A percentile compares a stretch with the other conserved stretches of the same genome.
Evolutionary conservation across 2,888 invertebrate genomes (phyloP).

Genomic region (Zelleria hepariella): DNA sequence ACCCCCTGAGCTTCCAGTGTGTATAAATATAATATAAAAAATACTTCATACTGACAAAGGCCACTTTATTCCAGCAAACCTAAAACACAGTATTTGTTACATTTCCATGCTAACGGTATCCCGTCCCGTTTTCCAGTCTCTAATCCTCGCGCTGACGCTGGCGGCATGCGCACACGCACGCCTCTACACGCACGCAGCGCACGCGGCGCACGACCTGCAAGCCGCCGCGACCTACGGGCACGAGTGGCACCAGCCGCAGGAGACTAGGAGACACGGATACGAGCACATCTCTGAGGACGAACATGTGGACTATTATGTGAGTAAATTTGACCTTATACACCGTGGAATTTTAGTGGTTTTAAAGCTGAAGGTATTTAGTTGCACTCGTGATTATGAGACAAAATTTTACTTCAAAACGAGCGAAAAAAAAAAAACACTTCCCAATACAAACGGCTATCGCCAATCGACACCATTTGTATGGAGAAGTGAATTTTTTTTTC

Average conservation of each 20-base stretch:
- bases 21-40: too few relatives aligned
- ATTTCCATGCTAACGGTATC: neutral
- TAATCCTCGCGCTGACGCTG: slow-evolving; percentile 32
- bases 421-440: too few relatives aligned
- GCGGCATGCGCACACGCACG: slow-evolving; percentile 40
- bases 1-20: too few relatives aligned
- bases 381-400: too few relatives aligned
- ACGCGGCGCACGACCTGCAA: slow-evolving; percentile 9
- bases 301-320: slow-evolving; percentile 76
- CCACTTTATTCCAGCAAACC: neutral
- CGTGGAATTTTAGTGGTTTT: too few relatives aligned
- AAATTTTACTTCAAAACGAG: too few relatives aligned
- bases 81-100: neutral
- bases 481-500: too few relatives aligned
- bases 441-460: too few relatives aligned
- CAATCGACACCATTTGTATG: too few relatives aligned
- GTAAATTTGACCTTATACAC: slow-evolving; percentile 24
- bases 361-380: too few relatives aligned
- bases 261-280: slow-evolving; percentile 33
- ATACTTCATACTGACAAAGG: too few relatives aligned
- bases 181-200: slow-evolving; percentile 23
- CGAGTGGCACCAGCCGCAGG: slow-evolving; percentile 28
- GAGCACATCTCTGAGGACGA: slow-evolving; percentile 62
- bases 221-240: slow-evolving; percentile 23
- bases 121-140: slow-evolving; percentile 28